Evolutionary conservation across 2,888 invertebrate genomes (phyloP), one percentile per base, ranked within the genome.

Genomic region (Yponomeuta plumbellus): DNA sequence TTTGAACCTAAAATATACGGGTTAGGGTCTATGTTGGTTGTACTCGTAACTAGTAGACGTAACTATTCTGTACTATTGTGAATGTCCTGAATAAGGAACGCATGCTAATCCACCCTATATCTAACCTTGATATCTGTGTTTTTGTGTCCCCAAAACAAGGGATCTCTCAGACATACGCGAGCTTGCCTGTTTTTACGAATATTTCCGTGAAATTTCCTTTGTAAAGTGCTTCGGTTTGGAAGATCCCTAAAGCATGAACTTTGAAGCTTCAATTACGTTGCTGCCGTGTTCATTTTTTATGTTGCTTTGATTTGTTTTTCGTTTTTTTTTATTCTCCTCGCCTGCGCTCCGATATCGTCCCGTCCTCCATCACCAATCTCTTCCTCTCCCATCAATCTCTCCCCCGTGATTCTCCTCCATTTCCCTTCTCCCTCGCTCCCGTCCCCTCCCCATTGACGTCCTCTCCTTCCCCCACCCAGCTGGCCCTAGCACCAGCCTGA

Each of bases 251-350:
- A 52, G 44, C 44, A 52, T 52, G 44, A 52, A 52, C 17, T 23
- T 26, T 62, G 13, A 62, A 39, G 62, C 39, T 62, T 62, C 17
- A 23, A 40, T 40, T 64, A 40, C 11, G 26, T 20, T 62, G 39
- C 62, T 57, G 64, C 23, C 44, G 22, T 23, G 76, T 78, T 52
- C 80, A 78, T 52, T 52, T 82, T 83, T 86, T 84, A 82, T 86
- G 86, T 88, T 85, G 89, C 89, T 91, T 90, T 88, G 84, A 88
- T 83, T 81, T 83, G 79, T 82, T 81, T 79, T 79, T 83, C 81
- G 80, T 75, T 76, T 80, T 81, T n/a, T 17, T 13, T 52, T 52
- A 17, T 52, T 52, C 17, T 17, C 44, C 44, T 52, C 44, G 44
- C 44, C 44, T 52, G 17, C 8, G 34, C 34, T 34, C 34, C 34